phyloP scores from a whole-genome alignment of 1,140 invertebrate genomes.

The Sinella curviseta region DNA sequence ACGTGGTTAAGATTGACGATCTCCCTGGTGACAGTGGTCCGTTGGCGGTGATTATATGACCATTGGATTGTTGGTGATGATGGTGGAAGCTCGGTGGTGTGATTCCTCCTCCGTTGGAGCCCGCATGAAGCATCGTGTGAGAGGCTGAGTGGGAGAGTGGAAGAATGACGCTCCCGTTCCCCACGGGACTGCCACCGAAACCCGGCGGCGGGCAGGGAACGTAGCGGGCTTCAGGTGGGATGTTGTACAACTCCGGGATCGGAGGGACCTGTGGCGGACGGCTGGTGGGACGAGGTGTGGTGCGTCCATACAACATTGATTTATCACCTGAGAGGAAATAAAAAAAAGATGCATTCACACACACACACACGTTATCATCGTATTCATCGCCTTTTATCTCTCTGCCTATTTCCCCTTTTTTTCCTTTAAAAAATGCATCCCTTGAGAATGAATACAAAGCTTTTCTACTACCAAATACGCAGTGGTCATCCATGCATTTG shows the following conservation, averaged over 20 bases:
- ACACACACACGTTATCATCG: background rate
- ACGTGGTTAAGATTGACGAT: constrained; percentile 54
- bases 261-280: constrained; percentile 49
- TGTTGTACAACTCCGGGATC: constrained; percentile 52
- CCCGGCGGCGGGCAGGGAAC: constrained; percentile 54
- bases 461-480: no score
- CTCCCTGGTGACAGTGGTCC: constrained; percentile 48
- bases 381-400: background rate
- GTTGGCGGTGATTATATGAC: constrained; percentile 43
- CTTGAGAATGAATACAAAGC: background rate
- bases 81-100: background rate
- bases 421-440: background rate
- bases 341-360: constrained; percentile 2
- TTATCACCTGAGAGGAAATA: constrained; percentile 44
- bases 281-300: constrained; percentile 47
- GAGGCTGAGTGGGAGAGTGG: constrained; percentile 48
- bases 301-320: constrained; percentile 45
- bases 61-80: constrained; percentile 32
- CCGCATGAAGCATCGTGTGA: constrained; percentile 50
- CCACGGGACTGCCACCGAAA: constrained; percentile 51
- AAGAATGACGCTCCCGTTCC: constrained; percentile 51
- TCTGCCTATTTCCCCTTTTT: background rate
- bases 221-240: constrained; percentile 55
- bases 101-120: constrained; percentile 43
- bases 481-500: no score